Evolutionary conservation across 2,113 vertebrate species (phyloP).

Genomic region (Patagioenas fasciata): DNA sequence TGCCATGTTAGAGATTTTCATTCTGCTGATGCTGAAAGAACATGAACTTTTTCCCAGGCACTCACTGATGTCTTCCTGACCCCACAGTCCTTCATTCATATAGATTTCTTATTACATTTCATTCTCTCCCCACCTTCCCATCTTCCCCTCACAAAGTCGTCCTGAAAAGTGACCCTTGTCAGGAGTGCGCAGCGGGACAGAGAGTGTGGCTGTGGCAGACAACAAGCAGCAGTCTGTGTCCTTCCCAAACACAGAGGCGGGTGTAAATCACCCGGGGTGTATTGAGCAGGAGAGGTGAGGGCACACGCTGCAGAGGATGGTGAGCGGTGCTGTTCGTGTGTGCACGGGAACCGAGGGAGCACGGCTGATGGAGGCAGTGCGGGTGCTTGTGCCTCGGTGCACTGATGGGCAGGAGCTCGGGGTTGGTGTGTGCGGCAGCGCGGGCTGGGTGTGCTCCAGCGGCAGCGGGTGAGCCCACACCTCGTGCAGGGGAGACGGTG

Average conservation of each 20-base stretch:
- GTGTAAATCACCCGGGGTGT: no score
- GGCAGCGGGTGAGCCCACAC: neutral
- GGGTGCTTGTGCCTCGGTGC: neutral
- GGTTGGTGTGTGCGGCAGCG: no score
- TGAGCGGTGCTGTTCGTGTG: accelerated
- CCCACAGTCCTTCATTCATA: neutral
- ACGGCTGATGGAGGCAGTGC: accelerated
- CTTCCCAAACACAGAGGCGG: neutral
- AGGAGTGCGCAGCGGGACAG: neutral
- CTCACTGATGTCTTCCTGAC: neutral
- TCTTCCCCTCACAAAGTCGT: neutral
- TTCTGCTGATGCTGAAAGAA: neutral
- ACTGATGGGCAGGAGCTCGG: accelerated
- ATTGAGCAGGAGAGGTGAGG: no score
- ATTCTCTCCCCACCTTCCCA: neutral
- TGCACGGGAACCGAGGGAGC: neutral
- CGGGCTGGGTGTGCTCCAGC: neutral
- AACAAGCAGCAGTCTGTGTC: neutral
- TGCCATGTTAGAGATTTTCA: neutral
- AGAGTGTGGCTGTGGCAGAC: no score
- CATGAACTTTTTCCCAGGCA: neutral
- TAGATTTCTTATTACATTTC: neutral
- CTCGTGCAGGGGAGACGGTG: neutral
- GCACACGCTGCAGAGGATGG: accelerated
- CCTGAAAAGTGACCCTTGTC: neutral